These are phyloP conservation scores for Megalopta genalis DNA, from an alignment of 1,140 invertebrate species.

Conservation along the genomic window DNA sequence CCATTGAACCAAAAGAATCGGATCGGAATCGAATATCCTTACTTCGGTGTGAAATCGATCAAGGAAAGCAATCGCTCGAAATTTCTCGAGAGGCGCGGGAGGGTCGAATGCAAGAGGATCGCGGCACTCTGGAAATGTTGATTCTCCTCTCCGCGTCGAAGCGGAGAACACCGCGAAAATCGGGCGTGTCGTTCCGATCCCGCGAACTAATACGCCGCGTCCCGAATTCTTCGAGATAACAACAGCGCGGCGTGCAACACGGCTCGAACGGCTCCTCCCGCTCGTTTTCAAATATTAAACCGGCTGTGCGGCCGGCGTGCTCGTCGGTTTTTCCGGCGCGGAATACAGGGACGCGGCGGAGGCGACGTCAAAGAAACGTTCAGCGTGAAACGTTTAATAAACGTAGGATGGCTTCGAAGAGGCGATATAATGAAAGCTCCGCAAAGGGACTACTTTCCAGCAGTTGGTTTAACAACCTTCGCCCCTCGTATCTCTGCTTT, in stretches of 20 bases:
- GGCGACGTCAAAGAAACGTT: not conserved
- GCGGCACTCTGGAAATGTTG: too few relatives aligned
- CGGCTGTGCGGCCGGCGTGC: not conserved
- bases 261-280: too few relatives aligned
- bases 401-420: not conserved
- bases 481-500: not conserved
- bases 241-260: not conserved
- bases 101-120: too few relatives aligned
- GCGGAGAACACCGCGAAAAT: too few relatives aligned
- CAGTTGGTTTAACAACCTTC: conserved; percentile 10
- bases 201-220: not conserved
- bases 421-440: conserved; percentile 14
- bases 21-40: too few relatives aligned
- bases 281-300: not conserved
- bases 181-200: not conserved
- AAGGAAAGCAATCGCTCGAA: too few relatives aligned
- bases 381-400: conserved; percentile 23
- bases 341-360: not conserved
- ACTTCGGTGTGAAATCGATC: too few relatives aligned
- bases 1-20: too few relatives aligned
- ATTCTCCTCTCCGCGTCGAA: too few relatives aligned
- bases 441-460: conserved; percentile 1
- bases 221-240: not conserved
- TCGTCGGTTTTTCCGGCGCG: not conserved
- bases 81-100: too few relatives aligned